Conservation (phyloP, 37 sponge, comb jelly and placozoan genomes). For the Chondrosia reniformis region DNA sequence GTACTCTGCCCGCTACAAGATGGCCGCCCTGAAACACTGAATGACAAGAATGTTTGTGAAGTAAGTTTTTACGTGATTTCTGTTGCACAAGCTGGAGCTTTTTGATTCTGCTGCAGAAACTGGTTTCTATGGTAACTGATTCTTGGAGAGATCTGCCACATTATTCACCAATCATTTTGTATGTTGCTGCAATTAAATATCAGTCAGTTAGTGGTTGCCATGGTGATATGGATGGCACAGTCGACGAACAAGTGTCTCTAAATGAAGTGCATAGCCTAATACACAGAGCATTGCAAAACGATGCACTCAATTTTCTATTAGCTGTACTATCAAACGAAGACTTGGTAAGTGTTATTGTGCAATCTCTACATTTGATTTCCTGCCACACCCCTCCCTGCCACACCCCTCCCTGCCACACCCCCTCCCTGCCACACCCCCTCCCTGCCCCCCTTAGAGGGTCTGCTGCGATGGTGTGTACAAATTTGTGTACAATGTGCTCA, state of each 20-base stretch:
- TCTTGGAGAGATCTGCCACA: conserved; percentile 5
- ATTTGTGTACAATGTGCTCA: too few relatives aligned
- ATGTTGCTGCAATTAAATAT: background rate
- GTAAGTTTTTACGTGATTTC: background rate
- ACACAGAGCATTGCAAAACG: conserved; percentile 30
- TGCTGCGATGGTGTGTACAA: background rate
- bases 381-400: background rate
- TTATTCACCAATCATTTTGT: conserved; percentile 17
- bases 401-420: too few relatives aligned
- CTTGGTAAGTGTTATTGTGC: conserved; percentile 31
- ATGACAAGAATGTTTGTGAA: background rate
- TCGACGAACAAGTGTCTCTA: background rate
- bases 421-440: too few relatives aligned
- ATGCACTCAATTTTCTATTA: conserved; percentile 45
- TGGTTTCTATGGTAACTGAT: conserved; percentile 20
- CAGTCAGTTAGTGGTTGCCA: background rate
- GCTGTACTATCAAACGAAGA: conserved; percentile 32
- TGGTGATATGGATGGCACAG: background rate
- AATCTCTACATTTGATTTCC: background rate
- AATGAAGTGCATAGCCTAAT: conserved; percentile 30
- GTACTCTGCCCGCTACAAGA: too few relatives aligned
- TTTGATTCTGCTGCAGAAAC: background rate
- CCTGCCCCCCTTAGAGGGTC: background rate
- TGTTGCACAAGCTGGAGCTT: background rate
- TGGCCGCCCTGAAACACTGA: too few relatives aligned